Evolutionary conservation across 2,113 vertebrate species (phyloP), one percentile per base, ranked within the genome.

Genomic region (Sminthopsis crassicaudata): DNA sequence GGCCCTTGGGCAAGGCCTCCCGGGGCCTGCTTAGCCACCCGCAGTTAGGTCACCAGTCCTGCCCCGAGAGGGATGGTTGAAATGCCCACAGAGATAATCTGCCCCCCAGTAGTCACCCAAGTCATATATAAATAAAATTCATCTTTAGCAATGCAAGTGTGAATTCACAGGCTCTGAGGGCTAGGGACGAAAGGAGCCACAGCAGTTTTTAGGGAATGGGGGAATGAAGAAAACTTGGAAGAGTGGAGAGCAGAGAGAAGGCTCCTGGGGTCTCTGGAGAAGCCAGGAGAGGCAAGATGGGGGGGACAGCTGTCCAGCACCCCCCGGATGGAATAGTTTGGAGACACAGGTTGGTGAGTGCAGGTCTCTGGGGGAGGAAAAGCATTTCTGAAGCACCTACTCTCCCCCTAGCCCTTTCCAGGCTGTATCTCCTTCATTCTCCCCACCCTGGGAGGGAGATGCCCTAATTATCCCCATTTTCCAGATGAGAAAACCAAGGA

Each of bases 61-160:
- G 90, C 55, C 26, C 54, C 25, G 11, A 27, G 27, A 30, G 42
- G 97, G 84, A 46, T 93, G 94, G 67, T 60, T 51, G 10, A 51
- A 60, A 54, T 26, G 8, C 26, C 55, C 27, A 26, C 55, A 12
- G 54, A 55, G 54, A 26, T 92, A 93, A 55, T 90, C 93, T 23
- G 92, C 88, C 67, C 60, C 50, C 26, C 95, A 93, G 95, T 96
- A 90, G 67, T 92, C 90, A n/a, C 91, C 53, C 50, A 3, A 23
- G 53, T 53, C 84, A n/a, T n/a, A n/a, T n/a, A n/a, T n/a, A n/a
- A n/a, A n/a, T n/a, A n/a, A n/a, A 97, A 97, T 96, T 50, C 53
- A 67, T 19, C 93, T 97, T 96, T 97, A 93, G 92, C 94, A 94
- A 96, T 95, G 91, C 92, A 98, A 97, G 96, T 96, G 46, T 89